These are phyloP conservation scores for Malacoctenus gilli DNA, from an alignment of 2,797 vertebrate species.

Conservation along the genomic window DNA sequence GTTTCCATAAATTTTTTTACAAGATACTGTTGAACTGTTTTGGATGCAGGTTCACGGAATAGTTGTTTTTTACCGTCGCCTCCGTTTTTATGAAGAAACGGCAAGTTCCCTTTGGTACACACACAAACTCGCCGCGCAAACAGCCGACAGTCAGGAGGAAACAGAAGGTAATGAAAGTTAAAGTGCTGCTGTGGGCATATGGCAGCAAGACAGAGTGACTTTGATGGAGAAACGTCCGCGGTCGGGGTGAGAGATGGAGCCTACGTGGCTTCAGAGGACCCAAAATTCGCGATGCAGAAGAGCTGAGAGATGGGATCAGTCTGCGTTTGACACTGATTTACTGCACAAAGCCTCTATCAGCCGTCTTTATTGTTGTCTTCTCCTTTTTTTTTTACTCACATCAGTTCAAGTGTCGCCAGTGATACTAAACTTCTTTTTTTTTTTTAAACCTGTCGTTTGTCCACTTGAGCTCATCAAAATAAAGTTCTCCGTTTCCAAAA, in stretches of 20 bases:
- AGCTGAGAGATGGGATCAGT: constrained; percentile 61
- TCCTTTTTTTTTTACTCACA: constrained; percentile 14
- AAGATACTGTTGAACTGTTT: background rate
- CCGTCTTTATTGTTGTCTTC: constrained; percentile 40
- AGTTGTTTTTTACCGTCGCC: constrained; percentile 14
- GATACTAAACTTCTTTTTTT: too few species aligned
- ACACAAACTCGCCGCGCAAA: constrained; percentile 2
- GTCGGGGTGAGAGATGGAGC: constrained; percentile 40
- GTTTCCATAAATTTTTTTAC: constrained; percentile 25
- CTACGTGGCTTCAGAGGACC: constrained; percentile 49
- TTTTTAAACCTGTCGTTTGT: too few species aligned
- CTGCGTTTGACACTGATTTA: constrained; percentile 67
- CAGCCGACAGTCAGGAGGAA: constrained; percentile 11
- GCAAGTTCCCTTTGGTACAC: constrained; percentile 2
- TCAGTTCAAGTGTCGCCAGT: too few species aligned
- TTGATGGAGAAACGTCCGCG: constrained; percentile 35
- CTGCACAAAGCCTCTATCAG: constrained; percentile 53
- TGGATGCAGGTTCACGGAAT: constrained; percentile 17
- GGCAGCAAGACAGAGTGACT: constrained; percentile 49
- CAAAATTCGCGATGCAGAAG: constrained; percentile 54
- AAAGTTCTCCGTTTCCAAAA: too few species aligned
- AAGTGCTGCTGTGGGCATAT: constrained; percentile 31
- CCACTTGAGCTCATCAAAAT: too few species aligned
- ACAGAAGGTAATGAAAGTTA: constrained; percentile 33
- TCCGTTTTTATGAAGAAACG: constrained; percentile 24